Evolutionary conservation across 2,113 vertebrate species (phyloP).

Genomic region (Scophthalmus maximus): DNA sequence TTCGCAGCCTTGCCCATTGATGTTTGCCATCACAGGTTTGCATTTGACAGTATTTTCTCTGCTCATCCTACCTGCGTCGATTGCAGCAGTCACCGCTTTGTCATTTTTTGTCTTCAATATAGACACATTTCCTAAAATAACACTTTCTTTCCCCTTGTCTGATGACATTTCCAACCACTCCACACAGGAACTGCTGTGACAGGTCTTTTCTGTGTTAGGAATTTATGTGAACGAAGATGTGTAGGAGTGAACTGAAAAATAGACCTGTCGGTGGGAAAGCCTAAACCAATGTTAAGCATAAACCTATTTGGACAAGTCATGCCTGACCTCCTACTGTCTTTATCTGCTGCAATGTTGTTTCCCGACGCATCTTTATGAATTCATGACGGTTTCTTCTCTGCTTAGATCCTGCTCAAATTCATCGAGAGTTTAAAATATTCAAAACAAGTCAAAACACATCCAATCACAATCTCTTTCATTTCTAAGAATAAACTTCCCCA

Average conservation of each 20-base stretch:
- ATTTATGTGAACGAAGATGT: conserved; percentile 11
- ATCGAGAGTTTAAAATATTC: not conserved
- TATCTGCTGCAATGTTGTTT: too few relatives aligned
- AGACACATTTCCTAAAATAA: conserved; percentile 23
- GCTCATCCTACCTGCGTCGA: conserved; percentile 1
- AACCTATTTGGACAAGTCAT: conserved; percentile 40
- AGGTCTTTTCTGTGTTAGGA: not conserved
- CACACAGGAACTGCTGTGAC: conserved; percentile 7
- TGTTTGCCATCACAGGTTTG: too few relatives aligned
- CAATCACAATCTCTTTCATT: not conserved
- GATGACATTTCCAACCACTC: conserved; percentile 13
- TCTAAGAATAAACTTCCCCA: conserved; percentile 4
- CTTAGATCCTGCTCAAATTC: not conserved
- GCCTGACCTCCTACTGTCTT: not conserved
- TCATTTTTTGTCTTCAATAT: conserved; percentile 36
- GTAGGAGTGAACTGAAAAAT: conserved; percentile 28
- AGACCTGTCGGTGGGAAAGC: conserved; percentile 10
- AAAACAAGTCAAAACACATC: conserved; percentile 4
- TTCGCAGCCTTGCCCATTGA: too few relatives aligned
- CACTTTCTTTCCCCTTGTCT: conserved; percentile 5
- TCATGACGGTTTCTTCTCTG: not conserved
- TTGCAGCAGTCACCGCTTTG: not conserved
- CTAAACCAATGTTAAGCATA: not conserved
- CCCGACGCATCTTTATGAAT: conserved; percentile 6
- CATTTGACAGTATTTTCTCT: not conserved